Percentiles rank a stretch among this genome's conserved stretches.
Evolutionary conservation across 2,888 invertebrate genomes (phyloP).

Genomic region (Brachypterus glaber): DNA sequence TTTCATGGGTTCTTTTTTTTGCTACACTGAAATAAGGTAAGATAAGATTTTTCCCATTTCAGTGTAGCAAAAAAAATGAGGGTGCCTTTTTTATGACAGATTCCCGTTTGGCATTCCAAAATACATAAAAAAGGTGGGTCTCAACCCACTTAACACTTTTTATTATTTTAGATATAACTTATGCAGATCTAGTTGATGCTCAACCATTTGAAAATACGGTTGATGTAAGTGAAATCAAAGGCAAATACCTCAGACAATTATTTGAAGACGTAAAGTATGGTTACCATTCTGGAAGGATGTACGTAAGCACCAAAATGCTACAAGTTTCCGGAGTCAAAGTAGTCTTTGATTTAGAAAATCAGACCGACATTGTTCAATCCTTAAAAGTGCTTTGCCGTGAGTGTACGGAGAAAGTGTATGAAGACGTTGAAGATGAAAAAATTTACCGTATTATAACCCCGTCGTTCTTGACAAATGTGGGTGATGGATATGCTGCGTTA

Average conservation of each 20-base stretch:
- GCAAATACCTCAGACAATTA: constrained; percentile 52
- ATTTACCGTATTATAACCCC: constrained; percentile 55
- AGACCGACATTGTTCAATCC: constrained; percentile 51
- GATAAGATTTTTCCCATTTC: too few species aligned
- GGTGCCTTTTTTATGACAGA: too few species aligned
- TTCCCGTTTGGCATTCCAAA: too few species aligned
- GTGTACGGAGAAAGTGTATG: constrained; percentile 56
- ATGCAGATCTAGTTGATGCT: constrained; percentile 56
- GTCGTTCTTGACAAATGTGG: constrained; percentile 56
- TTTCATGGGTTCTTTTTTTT: too few species aligned
- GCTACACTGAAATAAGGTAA: too few species aligned
- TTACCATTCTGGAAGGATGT: constrained; percentile 35
- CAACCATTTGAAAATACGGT: constrained; percentile 71
- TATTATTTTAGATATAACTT: constrained; percentile 55
- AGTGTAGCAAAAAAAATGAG: too few species aligned
- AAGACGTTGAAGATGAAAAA: constrained; percentile 46
- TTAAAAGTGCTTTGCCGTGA: constrained; percentile 50
- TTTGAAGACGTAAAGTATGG: constrained; percentile 48
- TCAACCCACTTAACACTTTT: not conserved
- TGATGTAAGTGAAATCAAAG: constrained; percentile 60
- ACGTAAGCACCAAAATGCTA: constrained; percentile 45
- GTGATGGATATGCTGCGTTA: constrained; percentile 55
- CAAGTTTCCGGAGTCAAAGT: constrained; percentile 55
- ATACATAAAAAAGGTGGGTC: too few species aligned
- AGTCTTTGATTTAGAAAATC: constrained; percentile 55